Conservation (phyloP, 1,140 invertebrate genomes). For the Drosophila nasuta region DNA sequence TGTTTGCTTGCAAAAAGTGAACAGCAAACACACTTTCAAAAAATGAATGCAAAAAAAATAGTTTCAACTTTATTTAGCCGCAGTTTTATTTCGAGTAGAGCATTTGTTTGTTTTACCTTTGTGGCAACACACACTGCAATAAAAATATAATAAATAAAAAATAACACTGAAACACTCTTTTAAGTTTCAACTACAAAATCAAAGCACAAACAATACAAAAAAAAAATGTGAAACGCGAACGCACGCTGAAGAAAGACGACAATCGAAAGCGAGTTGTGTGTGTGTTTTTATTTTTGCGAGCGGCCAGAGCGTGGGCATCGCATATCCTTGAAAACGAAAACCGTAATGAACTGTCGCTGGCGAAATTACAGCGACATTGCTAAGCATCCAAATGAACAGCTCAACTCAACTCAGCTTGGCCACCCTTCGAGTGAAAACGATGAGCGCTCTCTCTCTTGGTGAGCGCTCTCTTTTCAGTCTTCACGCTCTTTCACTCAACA, state of each 20-base stretch:
- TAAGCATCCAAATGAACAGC: conserved; percentile 63
- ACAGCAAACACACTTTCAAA: not conserved
- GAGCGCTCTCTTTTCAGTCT: not conserved
- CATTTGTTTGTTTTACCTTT: too few species aligned
- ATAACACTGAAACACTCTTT: not conserved
- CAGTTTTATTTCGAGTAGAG: too few species aligned
- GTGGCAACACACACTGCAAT: too few species aligned
- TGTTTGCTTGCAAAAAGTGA: conserved; percentile 12
- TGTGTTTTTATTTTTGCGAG: conserved; percentile 27
- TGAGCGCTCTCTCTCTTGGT: conserved; percentile 3
- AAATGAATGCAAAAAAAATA: not conserved
- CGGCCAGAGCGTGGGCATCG: conserved; percentile 66
- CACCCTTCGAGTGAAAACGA: conserved; percentile 38
- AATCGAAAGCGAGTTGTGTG: conserved; percentile 10
- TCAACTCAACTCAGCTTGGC: conserved; percentile 5
- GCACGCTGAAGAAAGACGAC: conserved; percentile 20
- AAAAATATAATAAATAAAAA: too few species aligned
- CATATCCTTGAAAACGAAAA: conserved; percentile 75
- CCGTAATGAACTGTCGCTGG: conserved; percentile 71
- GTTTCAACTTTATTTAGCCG: too few species aligned
- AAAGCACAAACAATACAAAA: not conserved
- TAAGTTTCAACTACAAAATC: not conserved
- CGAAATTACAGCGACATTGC: conserved; percentile 44
- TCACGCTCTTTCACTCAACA: conserved; percentile 2
- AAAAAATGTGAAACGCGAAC: not conserved